Evolutionary conservation across 2,797 vertebrate genomes (phyloP), one percentile per base, ranked within the genome.

Genomic region (Odontamblyopus rebecca): DNA sequence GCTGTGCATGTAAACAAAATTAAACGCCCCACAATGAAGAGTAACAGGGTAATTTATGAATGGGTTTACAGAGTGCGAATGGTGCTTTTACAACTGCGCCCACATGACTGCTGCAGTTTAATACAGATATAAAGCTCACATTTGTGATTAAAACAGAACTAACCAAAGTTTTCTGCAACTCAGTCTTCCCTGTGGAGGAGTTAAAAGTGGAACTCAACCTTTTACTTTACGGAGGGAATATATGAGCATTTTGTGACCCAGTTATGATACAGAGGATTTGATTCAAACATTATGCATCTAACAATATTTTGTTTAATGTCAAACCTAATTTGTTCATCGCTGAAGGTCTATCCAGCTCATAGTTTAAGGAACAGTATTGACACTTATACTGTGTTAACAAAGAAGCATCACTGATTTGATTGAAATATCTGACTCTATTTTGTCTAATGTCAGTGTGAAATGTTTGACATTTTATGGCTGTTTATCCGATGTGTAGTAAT

Each of bases 21-120:
- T 27, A 2, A 59, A 75, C 44, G 64, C 67, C 66, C 65, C 73
- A 84, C 76, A 72, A 71, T 53, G 16, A 64, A 76, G 77, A 83
- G 71, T 69, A 48, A 75, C 82, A 80, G 79, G 63, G 71, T 61
- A 78, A 82, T 82, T 82, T 67, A 80, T 69, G 61, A 72, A 35
- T 7, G 51, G 53, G 63, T 13, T 76, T 70, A 72, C 54, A 73
- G 75, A 80, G 67, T 44, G 62, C 71, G 70, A 30, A 66, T 35
- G 69, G 68, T 70, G 44, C 59, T 59, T 59, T 69, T n/a, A 66
- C 35, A 73, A 75, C 2, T 75, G 62, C 69, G 18, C 64, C 69
- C 68, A 29, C 53, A 59, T 68, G 62, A 54, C 68, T 30, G n/a
- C 61, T 77, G 56, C 13, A 62, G 66, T 32, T 61, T 68, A 82